These are phyloP conservation scores for Sarcoramphus papa DNA, from an alignment of 2,797 vertebrate genomes.

Conservation along the genomic window DNA sequence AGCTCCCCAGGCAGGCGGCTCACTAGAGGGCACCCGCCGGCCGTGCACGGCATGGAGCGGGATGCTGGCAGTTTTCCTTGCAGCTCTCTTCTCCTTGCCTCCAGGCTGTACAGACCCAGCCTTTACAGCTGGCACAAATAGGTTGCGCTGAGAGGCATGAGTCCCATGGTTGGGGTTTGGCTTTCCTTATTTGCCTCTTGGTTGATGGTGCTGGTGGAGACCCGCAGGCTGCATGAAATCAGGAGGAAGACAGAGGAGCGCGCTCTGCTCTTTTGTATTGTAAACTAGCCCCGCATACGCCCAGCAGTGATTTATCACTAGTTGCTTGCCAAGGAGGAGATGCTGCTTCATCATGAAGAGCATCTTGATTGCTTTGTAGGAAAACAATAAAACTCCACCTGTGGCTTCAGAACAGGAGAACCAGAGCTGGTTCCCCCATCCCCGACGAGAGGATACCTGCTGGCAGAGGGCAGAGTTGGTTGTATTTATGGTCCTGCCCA, in stretches of 20 bases:
- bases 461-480: not conserved
- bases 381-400: not conserved
- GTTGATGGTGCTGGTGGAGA: not conserved
- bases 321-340: not conserved
- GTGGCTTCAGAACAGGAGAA: not conserved
- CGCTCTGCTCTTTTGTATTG: rapidly evolving
- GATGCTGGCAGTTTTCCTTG: not conserved
- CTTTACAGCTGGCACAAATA: not conserved
- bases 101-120: not conserved
- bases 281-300: rapidly evolving
- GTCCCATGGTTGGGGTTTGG: rapidly evolving
- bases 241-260: not conserved
- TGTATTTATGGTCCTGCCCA: not conserved
- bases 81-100: not conserved
- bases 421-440: not conserved
- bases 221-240: not conserved
- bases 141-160: not conserved
- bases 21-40: not conserved
- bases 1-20: not conserved
- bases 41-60: rapidly evolving
- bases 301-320: not conserved
- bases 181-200: not conserved
- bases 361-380: not conserved
- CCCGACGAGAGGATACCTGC: rapidly evolving
- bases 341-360: not conserved